Evolutionary conservation across 2,113 vertebrate species (phyloP), one percentile per base, ranked within the genome.

Genomic region (cattle (Bos taurus)): DNA sequence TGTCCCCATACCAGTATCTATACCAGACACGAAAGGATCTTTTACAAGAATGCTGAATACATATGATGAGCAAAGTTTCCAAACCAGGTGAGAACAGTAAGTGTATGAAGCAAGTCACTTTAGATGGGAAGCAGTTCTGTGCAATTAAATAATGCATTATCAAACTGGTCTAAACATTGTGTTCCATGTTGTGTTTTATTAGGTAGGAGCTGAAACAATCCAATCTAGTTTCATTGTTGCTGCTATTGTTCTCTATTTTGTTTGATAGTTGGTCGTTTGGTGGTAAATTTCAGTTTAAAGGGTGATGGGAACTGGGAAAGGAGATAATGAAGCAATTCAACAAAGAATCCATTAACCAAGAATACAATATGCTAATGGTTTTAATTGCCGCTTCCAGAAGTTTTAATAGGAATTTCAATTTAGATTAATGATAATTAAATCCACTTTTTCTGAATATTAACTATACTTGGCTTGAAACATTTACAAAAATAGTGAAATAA

Each of bases 371-470:
- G 46, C 16, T 85, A 43, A 81, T 56, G 10, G 48, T 82, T 94
- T 97, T 96, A 81, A 82, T 82, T 83, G 50, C 28, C 43, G 10
- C n/a, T 74, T 90, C 40, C 36, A 57, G 78, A 87, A 88, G 23
- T 85, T 85, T 74, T 80, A 43, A 74, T 86, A 80, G 4, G 88
- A 57, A 86, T 92, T 94, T 71, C 33, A 57, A 52, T 89, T 94
- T 78, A 93, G 48, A 96, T 67, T 89, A 50, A 85, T 95, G n/a
- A 96, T 67, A 78, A 81, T 94, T 78, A 54, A 43, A 92, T 82
- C 13, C 6, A 94, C 11, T 57, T 94, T 28, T 84, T 95, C 30
- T 77, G 46, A 89, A 89, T 91, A 85, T 56, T 46, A 89, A 84
- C 54, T 56, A 89, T 80, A 81, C 26, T 82, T 74, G n/a, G 2